Conservation (phyloP, 2,113 vertebrate species). For the Micronycteris hirsuta region DNA sequence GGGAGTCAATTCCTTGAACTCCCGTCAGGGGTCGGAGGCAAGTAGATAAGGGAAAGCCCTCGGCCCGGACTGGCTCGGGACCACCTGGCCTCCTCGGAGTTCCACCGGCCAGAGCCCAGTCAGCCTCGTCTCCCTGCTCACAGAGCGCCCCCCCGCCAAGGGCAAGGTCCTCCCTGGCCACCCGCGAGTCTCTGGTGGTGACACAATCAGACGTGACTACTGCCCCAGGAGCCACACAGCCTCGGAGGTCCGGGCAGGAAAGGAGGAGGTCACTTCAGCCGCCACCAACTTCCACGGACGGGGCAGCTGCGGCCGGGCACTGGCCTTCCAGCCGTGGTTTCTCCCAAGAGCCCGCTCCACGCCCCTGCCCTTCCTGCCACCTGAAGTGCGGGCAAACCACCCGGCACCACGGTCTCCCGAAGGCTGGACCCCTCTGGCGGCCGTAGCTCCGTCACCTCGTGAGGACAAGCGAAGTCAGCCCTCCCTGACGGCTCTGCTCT, state of each 20-base stretch:
- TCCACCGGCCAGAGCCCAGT: accelerated
- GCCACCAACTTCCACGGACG: accelerated
- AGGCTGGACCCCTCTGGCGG: background rate
- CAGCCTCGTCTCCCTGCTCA: background rate
- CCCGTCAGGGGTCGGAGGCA: no score
- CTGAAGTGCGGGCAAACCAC: accelerated
- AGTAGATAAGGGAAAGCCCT: no score
- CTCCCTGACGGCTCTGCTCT: no score
- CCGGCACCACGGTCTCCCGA: accelerated
- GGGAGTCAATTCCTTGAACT: background rate
- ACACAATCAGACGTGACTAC: background rate
- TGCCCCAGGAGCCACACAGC: background rate
- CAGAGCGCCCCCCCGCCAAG: no score
- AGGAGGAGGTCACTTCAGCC: background rate
- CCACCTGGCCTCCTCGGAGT: accelerated
- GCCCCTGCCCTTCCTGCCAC: accelerated
- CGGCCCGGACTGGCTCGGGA: background rate
- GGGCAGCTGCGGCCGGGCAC: background rate
- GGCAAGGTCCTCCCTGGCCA: background rate
- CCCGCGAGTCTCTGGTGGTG: background rate
- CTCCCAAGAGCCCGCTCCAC: accelerated
- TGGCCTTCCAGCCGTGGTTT: accelerated
- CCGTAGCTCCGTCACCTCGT: background rate
- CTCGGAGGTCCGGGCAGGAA: accelerated
- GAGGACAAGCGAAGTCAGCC: background rate